These are phyloP conservation scores for Pygocentrus nattereri DNA, from an alignment of 2,797 vertebrate species.

Conservation along the genomic window DNA sequence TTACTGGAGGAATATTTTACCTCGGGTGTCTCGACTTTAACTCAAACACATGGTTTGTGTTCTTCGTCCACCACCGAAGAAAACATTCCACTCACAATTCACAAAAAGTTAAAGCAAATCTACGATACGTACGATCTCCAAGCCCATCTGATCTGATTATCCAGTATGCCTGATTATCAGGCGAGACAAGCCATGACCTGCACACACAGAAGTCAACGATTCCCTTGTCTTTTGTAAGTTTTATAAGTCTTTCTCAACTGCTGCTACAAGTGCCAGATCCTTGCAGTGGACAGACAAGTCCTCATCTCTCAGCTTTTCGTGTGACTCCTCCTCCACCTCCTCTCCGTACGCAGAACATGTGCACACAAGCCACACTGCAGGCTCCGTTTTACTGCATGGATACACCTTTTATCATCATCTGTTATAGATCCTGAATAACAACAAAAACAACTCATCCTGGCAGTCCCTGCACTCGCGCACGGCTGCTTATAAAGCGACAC, in stretches of 20 bases:
- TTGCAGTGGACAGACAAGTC: neutral
- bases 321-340: neutral
- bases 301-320: neutral
- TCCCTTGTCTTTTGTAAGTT: constrained; percentile 16
- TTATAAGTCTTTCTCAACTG: neutral
- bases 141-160: neutral
- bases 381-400: neutral
- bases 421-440: neutral
- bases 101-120: neutral
- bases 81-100: no score
- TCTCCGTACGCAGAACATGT: neutral
- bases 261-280: constrained; percentile 1
- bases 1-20: no score
- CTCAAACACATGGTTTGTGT: no score
- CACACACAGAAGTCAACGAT: neutral
- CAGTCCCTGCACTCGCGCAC: no score
- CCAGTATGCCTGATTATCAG: neutral
- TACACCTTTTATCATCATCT: neutral
- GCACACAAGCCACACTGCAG: constrained; percentile 12
- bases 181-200: constrained; percentile 6
- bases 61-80: no score
- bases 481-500: neutral
- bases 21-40: no score
- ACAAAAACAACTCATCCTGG: constrained; percentile 3
- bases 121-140: neutral